Evolutionary conservation across 1,140 invertebrate species (phyloP), one percentile per base, ranked within the genome.

Genomic region (Magallana gigas): DNA sequence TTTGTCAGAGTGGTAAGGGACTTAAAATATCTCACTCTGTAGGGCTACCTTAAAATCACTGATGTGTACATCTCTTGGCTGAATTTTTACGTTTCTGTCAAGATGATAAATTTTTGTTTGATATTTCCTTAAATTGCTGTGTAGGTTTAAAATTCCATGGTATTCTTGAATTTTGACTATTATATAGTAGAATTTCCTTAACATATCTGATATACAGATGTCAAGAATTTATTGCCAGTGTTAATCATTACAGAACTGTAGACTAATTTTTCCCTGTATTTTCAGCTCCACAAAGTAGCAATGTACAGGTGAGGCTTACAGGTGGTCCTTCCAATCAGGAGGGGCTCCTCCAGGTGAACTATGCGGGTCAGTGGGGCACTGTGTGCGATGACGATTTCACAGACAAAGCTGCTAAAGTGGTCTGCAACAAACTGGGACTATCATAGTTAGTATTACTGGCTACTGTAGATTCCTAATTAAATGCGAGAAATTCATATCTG

Each of bases 301-400:
- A 80, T 57, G 83, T 88, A 62, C 83, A 80, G 8, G n/a, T 89
- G 1, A 68, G 90, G 57, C 81, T 91, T 14, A 76, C 84, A 3
- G 89, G 88, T 36, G 90, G 91, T 48, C 82, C 76, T 9, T 64
- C 56, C 12, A 29, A 59, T 14, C 76, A 87, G 18, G 71, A 84
- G 48, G 92, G 92, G 2, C 85, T 91, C 12, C 59, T 92, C 48
- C 90, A 92, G 60, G 87, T 92, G 8, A 59, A 88, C 16, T 90
- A 89, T 71, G 88, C 71, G 9, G 90, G 89, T 8, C 83, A 86
- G 16, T 92, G 92, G 92, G 92, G 92, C 1, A 92, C 91, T 16
- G 91, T 92, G 12, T 92, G 92, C 90, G 91, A 92, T 89, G 91
- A 92, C 84, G 85, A 88, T 57, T 92, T 90, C 18, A 83, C 68